Evolutionary conservation across 2,888 invertebrate genomes (phyloP).

Genomic region (Meiosimyza decipiens): DNA sequence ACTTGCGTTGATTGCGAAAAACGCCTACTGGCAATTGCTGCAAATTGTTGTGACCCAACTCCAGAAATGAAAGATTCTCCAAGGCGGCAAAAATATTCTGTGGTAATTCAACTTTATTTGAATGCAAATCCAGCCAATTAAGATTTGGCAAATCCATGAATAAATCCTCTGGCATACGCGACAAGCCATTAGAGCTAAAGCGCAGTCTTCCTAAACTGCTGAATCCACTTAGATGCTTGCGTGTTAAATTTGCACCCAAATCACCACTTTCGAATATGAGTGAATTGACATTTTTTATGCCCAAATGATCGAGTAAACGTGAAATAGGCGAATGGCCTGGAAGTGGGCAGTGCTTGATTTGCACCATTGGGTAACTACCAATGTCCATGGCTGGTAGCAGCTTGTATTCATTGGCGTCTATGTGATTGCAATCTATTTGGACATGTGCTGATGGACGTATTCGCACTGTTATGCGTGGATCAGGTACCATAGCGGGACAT

Average conservation of each 20-base stretch:
- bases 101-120: slow-evolving; percentile 72
- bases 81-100: slow-evolving; percentile 71
- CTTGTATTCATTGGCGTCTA: slow-evolving; percentile 57
- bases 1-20: slow-evolving; percentile 72
- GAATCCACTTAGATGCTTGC: slow-evolving; percentile 72
- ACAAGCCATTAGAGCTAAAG: slow-evolving; percentile 73
- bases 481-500: slow-evolving; percentile 54
- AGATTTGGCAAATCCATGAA: slow-evolving; percentile 73
- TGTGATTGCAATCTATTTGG: slow-evolving; percentile 61
- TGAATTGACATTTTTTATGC: slow-evolving; percentile 61
- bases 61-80: slow-evolving; percentile 72
- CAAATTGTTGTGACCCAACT: slow-evolving; percentile 76
- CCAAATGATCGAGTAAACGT: slow-evolving; percentile 60
- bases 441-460: slow-evolving; percentile 57
- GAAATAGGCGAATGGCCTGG: slow-evolving; percentile 67
- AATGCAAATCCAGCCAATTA: slow-evolving; percentile 74
- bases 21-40: slow-evolving; percentile 71
- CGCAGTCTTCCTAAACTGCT: slow-evolving; percentile 70
- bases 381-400: slow-evolving; percentile 60
- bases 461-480: slow-evolving; percentile 58
- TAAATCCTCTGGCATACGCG: slow-evolving; percentile 72
- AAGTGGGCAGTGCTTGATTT: slow-evolving; percentile 63
- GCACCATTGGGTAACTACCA: slow-evolving; percentile 57
- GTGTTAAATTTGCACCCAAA: slow-evolving; percentile 69
- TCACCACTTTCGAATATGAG: slow-evolving; percentile 70